A percentile compares a stretch with the other conserved stretches of the same genome.
Evolutionary conservation across 2,888 invertebrate genomes (phyloP).

Genomic region (Pheosia gnoma): DNA sequence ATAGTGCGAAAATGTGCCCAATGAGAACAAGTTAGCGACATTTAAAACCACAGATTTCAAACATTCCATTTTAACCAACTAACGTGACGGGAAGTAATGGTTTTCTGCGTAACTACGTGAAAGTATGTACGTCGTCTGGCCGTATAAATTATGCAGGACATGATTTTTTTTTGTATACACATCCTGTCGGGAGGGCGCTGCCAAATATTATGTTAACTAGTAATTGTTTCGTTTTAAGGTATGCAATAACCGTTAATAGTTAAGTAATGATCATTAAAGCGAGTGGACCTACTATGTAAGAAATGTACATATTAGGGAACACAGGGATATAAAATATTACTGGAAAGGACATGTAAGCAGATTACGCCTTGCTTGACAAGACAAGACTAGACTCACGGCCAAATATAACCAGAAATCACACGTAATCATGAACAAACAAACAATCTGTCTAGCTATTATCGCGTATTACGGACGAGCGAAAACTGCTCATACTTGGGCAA

Average conservation of each 20-base stretch:
- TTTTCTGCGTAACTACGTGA: slow-evolving; percentile 33
- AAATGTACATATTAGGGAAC: neutral
- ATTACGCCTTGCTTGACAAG: too few species aligned
- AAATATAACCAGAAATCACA: too few species aligned
- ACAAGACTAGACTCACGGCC: too few species aligned
- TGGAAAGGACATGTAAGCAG: too few species aligned
- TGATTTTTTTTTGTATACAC: slow-evolving; percentile 5
- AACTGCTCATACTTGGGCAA: too few species aligned
- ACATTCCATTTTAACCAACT: slow-evolving; percentile 15
- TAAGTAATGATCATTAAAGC: neutral
- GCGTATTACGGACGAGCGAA: too few species aligned
- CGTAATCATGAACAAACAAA: too few species aligned
- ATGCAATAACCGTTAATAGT: neutral
- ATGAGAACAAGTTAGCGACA: neutral
- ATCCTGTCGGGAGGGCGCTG: neutral
- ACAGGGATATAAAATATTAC: too few species aligned
- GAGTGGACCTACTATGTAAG: neutral
- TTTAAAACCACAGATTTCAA: slow-evolving; percentile 8
- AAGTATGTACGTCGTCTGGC: slow-evolving; percentile 24
- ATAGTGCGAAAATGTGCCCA: neutral
- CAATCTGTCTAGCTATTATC: too few species aligned
- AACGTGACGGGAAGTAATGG: slow-evolving; percentile 34
- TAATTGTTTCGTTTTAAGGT: neutral
- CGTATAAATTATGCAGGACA: slow-evolving; percentile 7
- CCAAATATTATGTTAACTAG: slow-evolving; percentile 6